Percentiles rank a stretch among this genome's conserved stretches.
Evolutionary conservation across 2,113 vertebrate species (phyloP).

Genomic region (Hylia prasina): DNA sequence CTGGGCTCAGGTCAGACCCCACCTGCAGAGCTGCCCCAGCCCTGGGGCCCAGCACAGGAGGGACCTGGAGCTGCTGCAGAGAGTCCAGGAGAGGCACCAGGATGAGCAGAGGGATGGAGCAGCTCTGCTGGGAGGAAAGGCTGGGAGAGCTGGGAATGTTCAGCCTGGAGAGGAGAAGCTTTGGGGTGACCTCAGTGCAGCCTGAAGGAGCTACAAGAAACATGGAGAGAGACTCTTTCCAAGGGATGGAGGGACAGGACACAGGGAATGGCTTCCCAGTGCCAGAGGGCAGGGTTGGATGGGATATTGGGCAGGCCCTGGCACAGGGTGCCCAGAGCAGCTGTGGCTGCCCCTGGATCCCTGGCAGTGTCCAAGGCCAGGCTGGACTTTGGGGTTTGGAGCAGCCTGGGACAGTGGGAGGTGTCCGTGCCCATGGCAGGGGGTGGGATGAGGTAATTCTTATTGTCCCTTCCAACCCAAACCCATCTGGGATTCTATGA

Average conservation of each 20-base stretch:
- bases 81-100: too few relatives aligned
- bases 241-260: fast-evolving
- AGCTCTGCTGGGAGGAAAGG: too few relatives aligned
- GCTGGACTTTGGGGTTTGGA: not conserved
- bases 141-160: not conserved
- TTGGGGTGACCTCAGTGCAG: not conserved
- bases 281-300: not conserved
- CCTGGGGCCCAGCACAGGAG: too few relatives aligned
- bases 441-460: fast-evolving
- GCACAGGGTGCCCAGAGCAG: not conserved
- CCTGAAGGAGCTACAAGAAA: fast-evolving
- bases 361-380: not conserved
- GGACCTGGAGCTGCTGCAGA: too few relatives aligned
- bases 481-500: fast-evolving
- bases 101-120: too few relatives aligned
- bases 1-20: too few relatives aligned
- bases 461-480: too few relatives aligned
- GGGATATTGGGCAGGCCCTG: not conserved
- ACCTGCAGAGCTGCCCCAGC: too few relatives aligned
- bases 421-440: not conserved
- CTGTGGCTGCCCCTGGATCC: not conserved
- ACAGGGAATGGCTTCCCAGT: not conserved
- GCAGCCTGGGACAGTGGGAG: not conserved
- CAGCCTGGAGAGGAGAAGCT: not conserved
- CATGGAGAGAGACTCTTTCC: fast-evolving